A percentile compares a stretch with the other conserved stretches of the same genome.
Evolutionary conservation across 2,888 invertebrate species (phyloP).

Genomic region (Drosophila multiciliata): DNA sequence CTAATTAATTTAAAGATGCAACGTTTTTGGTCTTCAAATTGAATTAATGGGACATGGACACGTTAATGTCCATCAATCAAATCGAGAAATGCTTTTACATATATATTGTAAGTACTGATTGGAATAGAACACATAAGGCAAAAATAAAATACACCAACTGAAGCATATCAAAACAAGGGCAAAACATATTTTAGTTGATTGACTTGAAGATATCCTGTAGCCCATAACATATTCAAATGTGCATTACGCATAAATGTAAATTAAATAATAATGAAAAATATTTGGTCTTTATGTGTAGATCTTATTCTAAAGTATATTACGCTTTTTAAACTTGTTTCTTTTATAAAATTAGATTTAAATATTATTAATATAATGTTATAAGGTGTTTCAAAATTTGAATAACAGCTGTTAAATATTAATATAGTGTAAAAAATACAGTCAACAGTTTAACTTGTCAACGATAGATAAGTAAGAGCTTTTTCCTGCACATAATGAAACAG

Average conservation of each 20-base stretch:
- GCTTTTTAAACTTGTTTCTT: neutral
- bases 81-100: conserved; percentile 33
- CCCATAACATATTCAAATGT: neutral
- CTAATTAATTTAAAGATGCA: conserved; percentile 60
- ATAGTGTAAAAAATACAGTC: neutral
- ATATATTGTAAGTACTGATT: conserved; percentile 13
- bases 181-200: neutral
- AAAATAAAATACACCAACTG: conserved; percentile 5
- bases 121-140: conserved; percentile 2
- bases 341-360: neutral
- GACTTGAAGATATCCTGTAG: neutral
- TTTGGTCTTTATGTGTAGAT: neutral
- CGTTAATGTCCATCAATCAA: conserved; percentile 73
- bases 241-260: neutral
- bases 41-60: conserved; percentile 68
- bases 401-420: neutral
- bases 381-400: neutral
- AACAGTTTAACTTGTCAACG: neutral
- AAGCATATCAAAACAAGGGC: neutral
- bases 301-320: neutral
- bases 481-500: neutral
- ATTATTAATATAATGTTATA: neutral
- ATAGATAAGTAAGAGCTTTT: neutral
- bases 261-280: neutral
- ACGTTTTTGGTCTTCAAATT: conserved; percentile 43